These are phyloP conservation scores for Agonopterix heracliana DNA, from an alignment of 2,888 invertebrate species.

Conservation along the genomic window DNA sequence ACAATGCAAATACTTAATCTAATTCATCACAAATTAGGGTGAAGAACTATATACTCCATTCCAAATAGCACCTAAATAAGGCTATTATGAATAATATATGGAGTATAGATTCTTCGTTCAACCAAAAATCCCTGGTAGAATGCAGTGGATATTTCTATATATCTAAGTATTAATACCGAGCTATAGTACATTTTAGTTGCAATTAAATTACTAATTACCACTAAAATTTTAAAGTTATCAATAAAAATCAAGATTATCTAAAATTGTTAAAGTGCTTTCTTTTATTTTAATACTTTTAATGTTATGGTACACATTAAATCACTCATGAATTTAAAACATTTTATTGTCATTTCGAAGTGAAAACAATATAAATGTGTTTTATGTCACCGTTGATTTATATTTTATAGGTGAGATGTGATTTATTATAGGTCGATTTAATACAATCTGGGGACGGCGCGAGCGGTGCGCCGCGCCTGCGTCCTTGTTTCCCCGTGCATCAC, in stretches of 20 bases:
- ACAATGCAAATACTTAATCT: too few species aligned
- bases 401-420: slow-evolving; percentile 71
- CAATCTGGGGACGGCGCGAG: slow-evolving; percentile 43
- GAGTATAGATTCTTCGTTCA: too few species aligned
- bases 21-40: too few species aligned
- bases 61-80: too few species aligned
- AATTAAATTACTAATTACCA: slow-evolving; percentile 36
- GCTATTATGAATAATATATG: too few species aligned
- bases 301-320: slow-evolving; percentile 59
- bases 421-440: slow-evolving; percentile 60
- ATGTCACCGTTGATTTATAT: slow-evolving; percentile 68
- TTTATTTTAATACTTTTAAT: slow-evolving; percentile 32
- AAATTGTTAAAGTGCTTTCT: slow-evolving; percentile 23
- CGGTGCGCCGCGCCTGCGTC: slow-evolving; percentile 12
- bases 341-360: slow-evolving; percentile 69
- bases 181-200: slow-evolving; percentile 5
- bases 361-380: slow-evolving; percentile 75
- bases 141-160: too few species aligned
- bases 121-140: too few species aligned
- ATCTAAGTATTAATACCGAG: too few species aligned
- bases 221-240: slow-evolving; percentile 43
- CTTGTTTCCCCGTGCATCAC: slow-evolving; percentile 14
- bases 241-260: slow-evolving; percentile 41
- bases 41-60: too few species aligned
- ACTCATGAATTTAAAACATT: slow-evolving; percentile 69